phyloP scores from a whole-genome alignment of 1,140 invertebrate genomes.

The Oryzaephilus surinamensis region DNA sequence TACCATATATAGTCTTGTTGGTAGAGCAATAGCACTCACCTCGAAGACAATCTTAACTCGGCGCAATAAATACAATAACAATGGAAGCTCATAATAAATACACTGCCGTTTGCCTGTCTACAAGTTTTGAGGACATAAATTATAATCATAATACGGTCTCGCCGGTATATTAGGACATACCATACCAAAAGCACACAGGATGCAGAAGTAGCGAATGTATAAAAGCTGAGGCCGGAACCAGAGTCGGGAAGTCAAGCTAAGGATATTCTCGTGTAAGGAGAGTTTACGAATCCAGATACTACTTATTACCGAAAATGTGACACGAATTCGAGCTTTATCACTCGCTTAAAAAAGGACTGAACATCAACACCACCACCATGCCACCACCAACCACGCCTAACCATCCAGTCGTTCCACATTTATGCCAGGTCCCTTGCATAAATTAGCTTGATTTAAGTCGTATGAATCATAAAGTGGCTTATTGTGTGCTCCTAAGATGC shows the following conservation, averaged over 20 bases:
- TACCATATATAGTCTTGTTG: no score
- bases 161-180: conserved; percentile 9
- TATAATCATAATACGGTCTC: conserved; percentile 15
- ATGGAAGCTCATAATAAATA: conserved; percentile 14
- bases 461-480: no score
- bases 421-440: no score
- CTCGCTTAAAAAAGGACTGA: conserved; percentile 4
- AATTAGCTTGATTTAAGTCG: no score
- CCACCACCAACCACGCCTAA: conserved; percentile 1
- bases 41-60: conserved; percentile 11
- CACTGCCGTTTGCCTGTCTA: conserved; percentile 12
- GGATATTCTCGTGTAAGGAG: no score
- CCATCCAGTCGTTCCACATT: no score
- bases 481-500: no score
- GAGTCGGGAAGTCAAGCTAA: conserved; percentile 14
- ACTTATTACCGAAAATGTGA: conserved; percentile 13
- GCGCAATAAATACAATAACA: conserved; percentile 18
- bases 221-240: conserved; percentile 12
- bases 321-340: conserved; percentile 9
- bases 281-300: conserved; percentile 12
- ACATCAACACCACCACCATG: not conserved
- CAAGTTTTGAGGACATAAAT: conserved; percentile 13
- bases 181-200: conserved; percentile 6
- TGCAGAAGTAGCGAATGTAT: conserved; percentile 9
- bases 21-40: conserved; percentile 2